Evolutionary conservation across 2,888 invertebrate genomes (phyloP).

Genomic region (Chrysodeixis includens): DNA sequence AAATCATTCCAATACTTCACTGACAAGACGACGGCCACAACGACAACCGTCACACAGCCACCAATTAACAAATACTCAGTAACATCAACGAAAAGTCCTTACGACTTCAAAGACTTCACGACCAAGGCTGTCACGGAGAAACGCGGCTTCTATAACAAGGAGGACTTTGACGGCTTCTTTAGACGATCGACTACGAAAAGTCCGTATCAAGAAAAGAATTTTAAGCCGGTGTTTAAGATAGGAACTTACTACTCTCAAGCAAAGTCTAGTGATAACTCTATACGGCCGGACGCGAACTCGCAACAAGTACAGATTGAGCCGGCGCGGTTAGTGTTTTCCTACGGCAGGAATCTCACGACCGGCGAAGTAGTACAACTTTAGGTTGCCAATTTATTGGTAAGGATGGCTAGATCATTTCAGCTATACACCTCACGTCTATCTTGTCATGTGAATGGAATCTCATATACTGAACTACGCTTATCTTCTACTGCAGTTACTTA

Average conservation of each 20-base stretch:
- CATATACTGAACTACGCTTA: slow-evolving; percentile 10
- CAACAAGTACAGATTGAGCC: slow-evolving; percentile 86
- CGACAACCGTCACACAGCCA: slow-evolving; percentile 66
- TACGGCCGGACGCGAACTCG: slow-evolving; percentile 85
- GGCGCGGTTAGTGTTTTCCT: slow-evolving; percentile 79
- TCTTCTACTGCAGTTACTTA: background rate
- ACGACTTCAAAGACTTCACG: slow-evolving; percentile 85
- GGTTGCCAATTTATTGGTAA: slow-evolving; percentile 83
- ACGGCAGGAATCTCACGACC: slow-evolving; percentile 82
- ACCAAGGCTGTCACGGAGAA: slow-evolving; percentile 76
- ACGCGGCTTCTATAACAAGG: slow-evolving; percentile 80
- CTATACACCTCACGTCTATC: slow-evolving; percentile 54
- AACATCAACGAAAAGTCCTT: slow-evolving; percentile 89
- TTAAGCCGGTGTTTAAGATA: slow-evolving; percentile 82
- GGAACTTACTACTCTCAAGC: slow-evolving; percentile 84
- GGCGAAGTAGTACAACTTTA: slow-evolving; percentile 75
- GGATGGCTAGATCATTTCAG: slow-evolving; percentile 70
- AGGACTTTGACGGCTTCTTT: slow-evolving; percentile 78
- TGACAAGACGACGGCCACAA: slow-evolving; percentile 68
- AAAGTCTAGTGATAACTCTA: slow-evolving; percentile 84
- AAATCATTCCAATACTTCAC: slow-evolving; percentile 68
- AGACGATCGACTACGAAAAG: slow-evolving; percentile 88
- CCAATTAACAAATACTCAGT: slow-evolving; percentile 81
- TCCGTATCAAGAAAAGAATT: slow-evolving; percentile 79
- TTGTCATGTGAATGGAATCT: slow-evolving; percentile 20